Base-by-base conservation (phyloP, 2,797 vertebrate species). In the Cryptoprocta ferox region DNA sequence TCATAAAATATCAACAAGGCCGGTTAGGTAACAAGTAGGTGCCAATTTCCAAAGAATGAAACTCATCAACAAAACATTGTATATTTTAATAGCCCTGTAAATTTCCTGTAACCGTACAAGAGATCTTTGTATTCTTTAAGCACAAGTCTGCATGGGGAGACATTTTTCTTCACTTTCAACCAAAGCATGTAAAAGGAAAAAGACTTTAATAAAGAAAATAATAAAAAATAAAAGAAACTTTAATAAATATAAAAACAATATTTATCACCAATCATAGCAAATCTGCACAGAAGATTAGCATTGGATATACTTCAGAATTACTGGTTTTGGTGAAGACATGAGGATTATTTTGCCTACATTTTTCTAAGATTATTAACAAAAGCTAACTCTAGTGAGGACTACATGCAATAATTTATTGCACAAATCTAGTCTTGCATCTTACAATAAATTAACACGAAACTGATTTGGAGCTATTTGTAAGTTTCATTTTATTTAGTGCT, bases 131-230 rank as follows among this genome's bases (percentile, higher is more conserved):
- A 24, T 61, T 91, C 42, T 18, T 53, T 63, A 53, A 89, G 48
- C 39, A 93, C 35, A 3, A 45, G 0, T 56, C 28, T 85, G 10
- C 24, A 0, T 28, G 12, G n/a, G 32, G 75, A 81, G 59, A 84
- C 7, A 26, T 70, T 88, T 97, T 91, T n/a, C 48, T 94, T 88
- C 16, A 50, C 5, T 76, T 93, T 75, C 53, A n/a, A 79, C 30
- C 1, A 91, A 90, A 93, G 8, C 12, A 16, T 28, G 18, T 68
- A 59, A 59, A 59, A 59, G 21, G 94, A 84, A 91, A 37, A 80
- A 70, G 61, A 78, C 9, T 59, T 93, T 37, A 92, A 61, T 79
- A 88, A 90, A 32, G 35, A 82, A 59, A 56, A 56, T 56, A 9
- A 24, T 59, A 59, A 24, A 53, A 24, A 59, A 21, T 59, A 24